Conservation (phyloP, 2,113 vertebrate species). For the Oceanodroma tethys region DNA sequence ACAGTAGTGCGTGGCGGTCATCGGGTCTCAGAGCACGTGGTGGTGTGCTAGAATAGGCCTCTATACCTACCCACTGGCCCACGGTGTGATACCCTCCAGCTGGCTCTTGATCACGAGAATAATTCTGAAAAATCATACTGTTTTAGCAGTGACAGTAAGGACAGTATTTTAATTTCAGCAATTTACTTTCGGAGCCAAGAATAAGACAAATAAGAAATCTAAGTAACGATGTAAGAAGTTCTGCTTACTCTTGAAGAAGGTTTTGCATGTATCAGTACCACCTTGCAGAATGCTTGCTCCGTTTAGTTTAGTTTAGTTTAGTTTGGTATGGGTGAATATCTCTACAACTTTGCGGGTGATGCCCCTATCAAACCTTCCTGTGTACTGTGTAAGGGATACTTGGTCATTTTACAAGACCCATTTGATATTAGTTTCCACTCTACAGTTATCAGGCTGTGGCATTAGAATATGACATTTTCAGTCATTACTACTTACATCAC, state of each 20-base stretch:
- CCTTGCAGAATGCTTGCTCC: background rate
- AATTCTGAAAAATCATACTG: background rate
- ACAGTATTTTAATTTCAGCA: background rate
- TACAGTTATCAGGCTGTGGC: background rate
- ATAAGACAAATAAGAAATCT: background rate
- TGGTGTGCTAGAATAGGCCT: background rate
- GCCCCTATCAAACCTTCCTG: background rate
- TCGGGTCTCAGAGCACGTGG: background rate
- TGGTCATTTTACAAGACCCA: background rate
- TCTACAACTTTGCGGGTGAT: background rate
- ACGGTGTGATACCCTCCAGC: background rate
- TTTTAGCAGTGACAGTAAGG: background rate
- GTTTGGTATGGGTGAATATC: background rate
- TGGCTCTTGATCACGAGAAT: background rate
- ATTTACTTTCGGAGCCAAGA: background rate
- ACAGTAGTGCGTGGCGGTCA: background rate
- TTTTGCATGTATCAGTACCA: background rate
- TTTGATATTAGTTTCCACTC: background rate
- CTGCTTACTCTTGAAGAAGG: background rate
- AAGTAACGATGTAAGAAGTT: background rate
- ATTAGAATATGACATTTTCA: background rate
- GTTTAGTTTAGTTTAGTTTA: background rate
- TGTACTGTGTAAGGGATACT: background rate
- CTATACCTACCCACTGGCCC: rapidly evolving
- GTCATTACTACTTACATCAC: background rate